Percentiles rank a stretch among this genome's conserved stretches.
These are phyloP conservation scores for Styela clava DNA, from an alignment of 23 tunicate species.

Conservation along the genomic window DNA sequence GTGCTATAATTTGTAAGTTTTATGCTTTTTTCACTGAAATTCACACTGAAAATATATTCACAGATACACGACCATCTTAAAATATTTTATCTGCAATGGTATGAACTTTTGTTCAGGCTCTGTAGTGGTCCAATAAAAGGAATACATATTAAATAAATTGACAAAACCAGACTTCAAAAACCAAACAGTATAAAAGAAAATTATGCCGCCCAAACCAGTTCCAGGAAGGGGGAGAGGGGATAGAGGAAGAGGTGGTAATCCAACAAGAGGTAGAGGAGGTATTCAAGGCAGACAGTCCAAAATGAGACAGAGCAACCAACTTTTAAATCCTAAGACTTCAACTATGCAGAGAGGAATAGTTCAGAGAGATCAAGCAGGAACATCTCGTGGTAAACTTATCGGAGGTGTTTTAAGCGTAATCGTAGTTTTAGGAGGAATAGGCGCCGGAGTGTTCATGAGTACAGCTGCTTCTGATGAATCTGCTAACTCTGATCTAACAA, in stretches of 20 bases:
- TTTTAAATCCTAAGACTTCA: neutral
- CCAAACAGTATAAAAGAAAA: too few species aligned
- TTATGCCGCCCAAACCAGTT: too few species aligned
- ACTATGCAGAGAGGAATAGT: neutral
- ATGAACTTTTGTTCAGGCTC: too few species aligned
- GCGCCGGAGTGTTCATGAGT: constrained; percentile 4
- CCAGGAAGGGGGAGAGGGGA: neutral
- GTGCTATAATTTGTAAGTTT: too few species aligned
- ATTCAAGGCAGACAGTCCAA: neutral
- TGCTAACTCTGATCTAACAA: neutral
- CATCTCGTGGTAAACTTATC: neutral
- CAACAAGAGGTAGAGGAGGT: neutral
- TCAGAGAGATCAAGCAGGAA: neutral
- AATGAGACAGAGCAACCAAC: neutral
- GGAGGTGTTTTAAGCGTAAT: neutral
- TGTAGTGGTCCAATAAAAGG: too few species aligned
- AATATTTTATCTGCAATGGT: too few species aligned
- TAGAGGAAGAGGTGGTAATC: neutral
- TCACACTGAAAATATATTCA: too few species aligned
- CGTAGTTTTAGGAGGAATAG: neutral
- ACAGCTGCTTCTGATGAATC: neutral
- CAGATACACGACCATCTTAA: too few species aligned
- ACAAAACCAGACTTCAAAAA: too few species aligned
- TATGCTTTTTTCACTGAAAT: too few species aligned
- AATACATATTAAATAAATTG: too few species aligned